Evolutionary conservation across 64 coral and sea anemone species (phyloP).

Genomic region (Actinia equina): DNA sequence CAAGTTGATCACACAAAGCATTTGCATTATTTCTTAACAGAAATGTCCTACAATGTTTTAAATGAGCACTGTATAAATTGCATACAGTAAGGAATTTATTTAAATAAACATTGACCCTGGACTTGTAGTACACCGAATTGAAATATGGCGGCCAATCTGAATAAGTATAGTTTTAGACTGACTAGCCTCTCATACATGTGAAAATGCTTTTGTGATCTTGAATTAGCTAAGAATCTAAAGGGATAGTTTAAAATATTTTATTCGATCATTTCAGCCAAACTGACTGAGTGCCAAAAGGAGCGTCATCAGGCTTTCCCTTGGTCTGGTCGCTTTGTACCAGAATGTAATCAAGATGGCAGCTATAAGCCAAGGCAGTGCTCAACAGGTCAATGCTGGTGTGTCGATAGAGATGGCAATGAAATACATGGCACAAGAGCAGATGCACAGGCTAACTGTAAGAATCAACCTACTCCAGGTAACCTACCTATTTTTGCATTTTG

Average conservation of each 20-base stretch:
- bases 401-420: conserved; percentile 45
- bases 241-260: neutral
- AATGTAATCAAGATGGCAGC: conserved; percentile 30
- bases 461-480: conserved; percentile 48
- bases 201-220: no score
- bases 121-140: no score
- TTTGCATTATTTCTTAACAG: no score
- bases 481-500: neutral
- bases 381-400: conserved; percentile 54
- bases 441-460: conserved; percentile 36
- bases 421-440: conserved; percentile 48
- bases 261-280: conserved; percentile 9
- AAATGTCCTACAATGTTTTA: no score
- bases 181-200: no score
- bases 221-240: no score
- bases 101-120: no score
- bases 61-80: no score
- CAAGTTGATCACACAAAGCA: no score
- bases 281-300: conserved; percentile 41
- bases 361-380: conserved; percentile 42
- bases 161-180: no score
- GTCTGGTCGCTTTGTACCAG: conserved; percentile 34
- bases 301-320: conserved; percentile 35
- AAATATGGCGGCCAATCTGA: no score
- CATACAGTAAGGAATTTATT: no score